Base-by-base conservation (phyloP, 2,888 invertebrate genomes). In the Halictus ligatus region DNA sequence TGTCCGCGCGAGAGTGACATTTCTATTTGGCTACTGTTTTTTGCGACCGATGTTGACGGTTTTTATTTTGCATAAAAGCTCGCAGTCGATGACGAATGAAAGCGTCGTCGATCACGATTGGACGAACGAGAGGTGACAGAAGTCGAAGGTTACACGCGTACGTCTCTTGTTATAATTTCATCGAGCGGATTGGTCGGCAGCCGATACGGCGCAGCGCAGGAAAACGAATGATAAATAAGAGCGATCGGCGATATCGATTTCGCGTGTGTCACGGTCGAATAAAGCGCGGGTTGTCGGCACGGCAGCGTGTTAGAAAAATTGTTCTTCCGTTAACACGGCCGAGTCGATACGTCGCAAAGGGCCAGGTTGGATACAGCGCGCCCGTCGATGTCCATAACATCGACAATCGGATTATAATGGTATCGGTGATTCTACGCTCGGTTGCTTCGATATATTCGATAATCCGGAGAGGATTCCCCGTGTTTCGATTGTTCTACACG, bases 241-340 rank as follows among this genome's bases (percentile, higher is more conserved):
- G 60, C 50, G 40, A 72, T 74, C 75, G 69, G 64, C 48, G 78
- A 67, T 90, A 90, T 90, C 80, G 90, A 90, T 90, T 83, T 69
- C 75, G 46, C 83, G 85, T 35, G 85, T 83, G 88, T 75, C 78
- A 78, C 82, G 74, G 75, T 64, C 58, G 77, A 80, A 76, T 75
- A 60, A 81, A 77, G 83, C 67, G 75, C 75, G 69, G 74, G 82
- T 80, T 76, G 81, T 81, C 80, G 75, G 72, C 83, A 84, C 89
- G 78, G 64, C 48, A 73, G 73, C 74, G 74, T 80, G 86, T 78
- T 50, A 54, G 83, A 75, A 89, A 87, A 82, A 87, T 89, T 87
- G 82, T 83, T 83, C 79, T 84, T 75, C 78, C 75, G 80, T 84
- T 85, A 77, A 85, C 84, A n/a, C 77, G 64, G 15, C 21, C 15